phyloP scores from a whole-genome alignment of 2,113 vertebrate species.

The Brevimyrus niger region DNA sequence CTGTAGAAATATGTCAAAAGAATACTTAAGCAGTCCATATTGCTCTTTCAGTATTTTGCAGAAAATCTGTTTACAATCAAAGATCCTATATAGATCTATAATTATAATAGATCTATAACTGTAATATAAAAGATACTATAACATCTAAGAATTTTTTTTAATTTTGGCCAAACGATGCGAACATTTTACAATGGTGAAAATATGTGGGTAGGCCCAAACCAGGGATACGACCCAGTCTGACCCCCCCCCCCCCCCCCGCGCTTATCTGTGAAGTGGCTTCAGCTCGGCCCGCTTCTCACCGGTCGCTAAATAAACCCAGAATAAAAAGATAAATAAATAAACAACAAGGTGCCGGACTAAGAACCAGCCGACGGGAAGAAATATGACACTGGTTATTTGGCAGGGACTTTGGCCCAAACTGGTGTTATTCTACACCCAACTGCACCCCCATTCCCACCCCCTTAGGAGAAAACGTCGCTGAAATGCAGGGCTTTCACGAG shows the following conservation, averaged over 20 bases:
- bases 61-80: too few species aligned
- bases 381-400: neutral
- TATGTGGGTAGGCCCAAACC: too few species aligned
- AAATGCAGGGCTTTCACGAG: neutral
- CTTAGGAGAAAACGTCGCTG: neutral
- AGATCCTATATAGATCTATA: too few species aligned
- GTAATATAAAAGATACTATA: too few species aligned
- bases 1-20: too few species aligned
- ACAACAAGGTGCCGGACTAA: neutral
- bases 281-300: neutral
- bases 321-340: neutral
- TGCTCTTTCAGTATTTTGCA: too few species aligned
- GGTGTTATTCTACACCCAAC: neutral
- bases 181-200: too few species aligned
- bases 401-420: neutral
- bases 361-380: neutral
- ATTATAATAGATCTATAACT: too few species aligned
- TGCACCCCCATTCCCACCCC: neutral
- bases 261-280: neutral
- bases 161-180: too few species aligned
- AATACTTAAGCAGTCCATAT: too few species aligned
- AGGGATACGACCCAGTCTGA: neutral
- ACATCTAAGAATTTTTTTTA: too few species aligned
- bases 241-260: neutral
- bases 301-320: neutral